Evolutionary conservation across 2,113 vertebrate genomes (phyloP).

Genomic region (Crotalus tigris): DNA sequence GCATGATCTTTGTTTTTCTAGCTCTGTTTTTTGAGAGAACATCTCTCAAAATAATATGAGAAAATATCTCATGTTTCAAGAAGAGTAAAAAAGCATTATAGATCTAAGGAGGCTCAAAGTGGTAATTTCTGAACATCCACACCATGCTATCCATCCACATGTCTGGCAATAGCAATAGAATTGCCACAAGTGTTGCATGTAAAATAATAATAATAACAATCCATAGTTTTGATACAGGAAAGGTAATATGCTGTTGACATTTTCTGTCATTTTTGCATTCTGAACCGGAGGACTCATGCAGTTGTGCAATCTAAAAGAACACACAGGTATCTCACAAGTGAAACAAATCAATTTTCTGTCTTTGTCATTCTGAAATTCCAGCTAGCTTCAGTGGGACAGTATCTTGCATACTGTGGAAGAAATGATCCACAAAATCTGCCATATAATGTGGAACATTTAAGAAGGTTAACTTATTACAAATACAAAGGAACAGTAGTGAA

Average conservation of each 20-base stretch:
- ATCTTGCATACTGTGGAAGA: not conserved
- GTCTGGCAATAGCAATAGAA: not conserved
- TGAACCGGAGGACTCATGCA: not conserved
- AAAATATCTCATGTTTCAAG: not conserved
- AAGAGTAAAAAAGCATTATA: not conserved
- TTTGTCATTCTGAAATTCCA: not conserved
- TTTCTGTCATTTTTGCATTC: not conserved
- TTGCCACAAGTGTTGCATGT: not conserved
- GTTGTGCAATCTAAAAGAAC: not conserved
- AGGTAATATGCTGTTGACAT: not conserved
- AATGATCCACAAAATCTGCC: not conserved
- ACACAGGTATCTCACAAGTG: not conserved
- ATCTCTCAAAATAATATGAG: not conserved
- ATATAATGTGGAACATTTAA: not conserved
- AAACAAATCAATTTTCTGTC: not conserved
- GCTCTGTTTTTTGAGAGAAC: not conserved
- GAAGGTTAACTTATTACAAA: constrained; percentile 26
- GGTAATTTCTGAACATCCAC: not conserved
- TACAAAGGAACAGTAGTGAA: constrained; percentile 34
- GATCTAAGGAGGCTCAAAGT: not conserved
- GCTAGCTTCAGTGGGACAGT: not conserved
- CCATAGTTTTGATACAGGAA: not conserved
- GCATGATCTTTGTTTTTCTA: not conserved
- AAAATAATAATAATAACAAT: not conserved
- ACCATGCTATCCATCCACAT: not conserved